Base-by-base conservation (phyloP, 1,140 invertebrate genomes). In the Macrotrachela quadricornifera region DNA sequence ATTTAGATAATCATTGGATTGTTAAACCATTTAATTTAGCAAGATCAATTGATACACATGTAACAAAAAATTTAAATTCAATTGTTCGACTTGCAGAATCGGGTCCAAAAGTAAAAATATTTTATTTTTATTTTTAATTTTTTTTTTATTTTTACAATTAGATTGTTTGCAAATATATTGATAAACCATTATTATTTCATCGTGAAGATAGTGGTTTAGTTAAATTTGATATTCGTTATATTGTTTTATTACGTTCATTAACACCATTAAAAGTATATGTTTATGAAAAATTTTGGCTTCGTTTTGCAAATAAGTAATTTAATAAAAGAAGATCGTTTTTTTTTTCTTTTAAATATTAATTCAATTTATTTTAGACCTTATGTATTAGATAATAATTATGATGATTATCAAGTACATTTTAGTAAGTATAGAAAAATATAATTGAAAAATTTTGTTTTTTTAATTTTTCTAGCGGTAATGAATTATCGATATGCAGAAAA, bases 21-120 rank as follows among this genome's bases (percentile, higher is more conserved):
- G 79, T 82, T 57, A 92, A 92, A 61, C 85, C 86, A 0, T 90
- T 82, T 75, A 91, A 92, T 68, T 70, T 91, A 58, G 85, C 84
- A 0, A 74, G 85, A 55, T 78, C 82, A n/a, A 66, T 90, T 46
- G 85, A 90, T 62, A 87, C 78, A 10, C 75, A 81, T 56, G 79
- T 91, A 36, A 83, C 84, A 0, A 72, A 80, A 40, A 80, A 85
- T 71, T 64, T 91, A 10, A 74, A 77, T 61, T 77, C 79, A 58
- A 80, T 90, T 48, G 73, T 85, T 36, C 71, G 82, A 46, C 57
- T 87, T 30, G 76, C 79, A 1, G 70, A 76, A 44, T 81, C 80
- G 38, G 83, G 84, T 1, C 84, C 85, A 6, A 90, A 90, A 74
- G 70, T 74, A 54, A 36, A 38, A 13, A 42, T 30, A 21, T 52